Conservation (phyloP, 2,797 vertebrate genomes). For the Anas bernieri region DNA sequence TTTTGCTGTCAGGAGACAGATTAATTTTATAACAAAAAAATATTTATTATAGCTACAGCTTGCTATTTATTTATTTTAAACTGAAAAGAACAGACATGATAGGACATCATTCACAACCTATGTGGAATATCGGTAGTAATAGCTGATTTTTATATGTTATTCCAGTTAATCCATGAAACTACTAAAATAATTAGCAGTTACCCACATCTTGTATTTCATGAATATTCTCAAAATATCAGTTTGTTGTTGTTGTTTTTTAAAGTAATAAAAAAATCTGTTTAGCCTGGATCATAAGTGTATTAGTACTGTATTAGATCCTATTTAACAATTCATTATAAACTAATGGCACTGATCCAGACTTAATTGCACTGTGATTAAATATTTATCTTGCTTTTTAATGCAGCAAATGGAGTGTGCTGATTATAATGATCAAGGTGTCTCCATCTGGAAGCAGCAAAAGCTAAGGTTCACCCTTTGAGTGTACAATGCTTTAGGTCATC, state of each 20-base stretch:
- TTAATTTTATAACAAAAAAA: not conserved
- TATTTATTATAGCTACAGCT: not conserved
- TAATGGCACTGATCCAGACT: slow-evolving; percentile 59
- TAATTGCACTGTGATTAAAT: slow-evolving; percentile 69
- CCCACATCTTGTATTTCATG: not conserved
- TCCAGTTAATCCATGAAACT: not conserved
- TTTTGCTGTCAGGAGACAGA: not conserved
- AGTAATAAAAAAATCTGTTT: not conserved
- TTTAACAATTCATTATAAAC: slow-evolving; percentile 49
- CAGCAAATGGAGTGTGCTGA: slow-evolving; percentile 64
- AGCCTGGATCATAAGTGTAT: slow-evolving; percentile 5
- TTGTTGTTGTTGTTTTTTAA: not conserved
- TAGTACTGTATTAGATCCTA: slow-evolving; percentile 29
- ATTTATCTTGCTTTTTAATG: slow-evolving; percentile 74
- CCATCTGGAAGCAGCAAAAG: slow-evolving; percentile 28
- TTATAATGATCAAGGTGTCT: slow-evolving; percentile 65
- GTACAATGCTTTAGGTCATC: slow-evolving; percentile 15
- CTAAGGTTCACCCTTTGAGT: not conserved
- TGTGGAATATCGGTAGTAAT: not conserved
- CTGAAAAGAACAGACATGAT: not conserved
- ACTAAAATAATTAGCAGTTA: not conserved
- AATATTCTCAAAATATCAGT: not conserved
- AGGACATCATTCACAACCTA: not conserved
- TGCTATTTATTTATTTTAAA: not conserved
- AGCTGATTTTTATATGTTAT: not conserved